phyloP scores from a whole-genome alignment of 2,888 invertebrate species.

The Automeris io region DNA sequence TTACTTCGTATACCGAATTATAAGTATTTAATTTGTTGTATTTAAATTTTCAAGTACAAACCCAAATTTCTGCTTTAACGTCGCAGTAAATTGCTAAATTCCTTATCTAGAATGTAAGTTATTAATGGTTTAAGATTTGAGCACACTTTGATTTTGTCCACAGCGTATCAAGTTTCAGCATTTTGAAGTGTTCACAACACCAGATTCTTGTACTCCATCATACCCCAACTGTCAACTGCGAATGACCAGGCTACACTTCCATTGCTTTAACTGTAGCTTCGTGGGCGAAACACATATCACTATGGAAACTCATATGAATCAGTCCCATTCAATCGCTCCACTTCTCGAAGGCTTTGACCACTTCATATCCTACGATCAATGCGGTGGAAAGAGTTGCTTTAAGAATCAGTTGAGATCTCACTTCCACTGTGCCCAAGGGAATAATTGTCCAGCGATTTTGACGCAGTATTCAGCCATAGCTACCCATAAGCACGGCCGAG shows the following conservation, averaged over 20 bases:
- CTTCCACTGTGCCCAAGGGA: conserved; percentile 70
- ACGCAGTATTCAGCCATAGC: conserved; percentile 69
- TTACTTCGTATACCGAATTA: no score
- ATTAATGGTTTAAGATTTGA: no score
- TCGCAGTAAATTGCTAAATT: no score
- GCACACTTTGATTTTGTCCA: no score
- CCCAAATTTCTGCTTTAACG: no score
- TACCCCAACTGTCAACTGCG: conserved; percentile 85
- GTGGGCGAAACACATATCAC: conserved; percentile 87
- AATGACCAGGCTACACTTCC: conserved; percentile 85
- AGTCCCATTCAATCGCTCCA: conserved; percentile 89
- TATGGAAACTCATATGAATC: conserved; percentile 88
- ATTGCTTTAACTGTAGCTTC: conserved; percentile 92
- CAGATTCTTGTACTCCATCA: conserved; percentile 79
- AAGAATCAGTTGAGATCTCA: conserved; percentile 67
- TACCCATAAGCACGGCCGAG: conserved; percentile 70
- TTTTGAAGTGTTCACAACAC: conserved; percentile 78
- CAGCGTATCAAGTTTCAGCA: conserved; percentile 79
- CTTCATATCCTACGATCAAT: conserved; percentile 77
- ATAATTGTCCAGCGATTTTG: conserved; percentile 66
- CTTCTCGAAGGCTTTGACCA: conserved; percentile 91
- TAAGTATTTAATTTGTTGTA: no score
- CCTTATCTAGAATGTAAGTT: no score
- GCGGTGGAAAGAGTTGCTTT: conserved; percentile 68
- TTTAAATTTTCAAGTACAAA: no score